phyloP scores from a whole-genome alignment of 2,888 invertebrate genomes.

The Eupithecia centaureata region DNA sequence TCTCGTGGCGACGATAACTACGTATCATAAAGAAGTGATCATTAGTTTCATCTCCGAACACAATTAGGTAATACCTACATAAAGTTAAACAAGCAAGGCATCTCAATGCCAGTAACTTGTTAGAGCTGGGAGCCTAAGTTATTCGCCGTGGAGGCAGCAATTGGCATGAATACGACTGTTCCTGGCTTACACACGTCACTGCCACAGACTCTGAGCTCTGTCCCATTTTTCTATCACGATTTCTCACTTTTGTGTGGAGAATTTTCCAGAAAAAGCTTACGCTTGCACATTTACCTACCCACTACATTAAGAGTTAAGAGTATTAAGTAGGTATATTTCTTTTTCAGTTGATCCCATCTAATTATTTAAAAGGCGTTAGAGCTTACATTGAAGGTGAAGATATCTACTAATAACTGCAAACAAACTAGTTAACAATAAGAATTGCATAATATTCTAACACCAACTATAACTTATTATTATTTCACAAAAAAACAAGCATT shows the following conservation, averaged over 20 bases:
- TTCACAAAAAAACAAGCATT: no score
- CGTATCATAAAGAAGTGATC: neutral
- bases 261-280: slow-evolving; percentile 4
- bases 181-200: slow-evolving; percentile 39
- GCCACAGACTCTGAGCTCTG: slow-evolving; percentile 31
- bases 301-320: neutral
- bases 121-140: slow-evolving; percentile 15
- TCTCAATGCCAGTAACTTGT: slow-evolving; percentile 11
- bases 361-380: no score
- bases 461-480: no score
- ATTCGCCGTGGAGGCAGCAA: slow-evolving; percentile 32
- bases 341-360: no score
- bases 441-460: no score
- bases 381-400: no score
- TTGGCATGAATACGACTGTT: slow-evolving; percentile 40
- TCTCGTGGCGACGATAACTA: neutral
- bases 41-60: neutral
- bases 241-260: slow-evolving; percentile 8
- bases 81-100: neutral
- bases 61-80: slow-evolving; percentile 7
- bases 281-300: neutral
- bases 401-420: no score
- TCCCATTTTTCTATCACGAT: slow-evolving; percentile 37
- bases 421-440: no score
- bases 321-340: no score